phyloP scores from a whole-genome alignment of 2,888 invertebrate species.

The Folsomia manolachei region DNA sequence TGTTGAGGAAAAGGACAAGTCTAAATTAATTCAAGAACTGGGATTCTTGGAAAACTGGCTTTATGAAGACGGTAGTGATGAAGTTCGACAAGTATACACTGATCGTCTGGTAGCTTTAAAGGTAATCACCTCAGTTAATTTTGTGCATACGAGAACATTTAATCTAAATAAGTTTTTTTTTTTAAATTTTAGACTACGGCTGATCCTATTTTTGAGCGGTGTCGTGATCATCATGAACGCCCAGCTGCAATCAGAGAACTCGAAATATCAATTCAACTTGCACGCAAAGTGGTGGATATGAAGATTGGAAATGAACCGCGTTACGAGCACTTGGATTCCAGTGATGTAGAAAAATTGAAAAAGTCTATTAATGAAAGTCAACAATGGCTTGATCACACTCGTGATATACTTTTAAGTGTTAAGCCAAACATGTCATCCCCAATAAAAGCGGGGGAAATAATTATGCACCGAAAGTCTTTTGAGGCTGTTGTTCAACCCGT shows the following conservation, averaged over 20 bases:
- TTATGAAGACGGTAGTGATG: constrained; percentile 94
- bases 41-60: constrained; percentile 93
- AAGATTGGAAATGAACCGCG: constrained; percentile 66
- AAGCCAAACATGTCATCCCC: constrained; percentile 27
- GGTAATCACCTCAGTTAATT: constrained; percentile 52
- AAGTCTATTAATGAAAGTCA: constrained; percentile 69
- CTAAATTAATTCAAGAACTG: constrained; percentile 64
- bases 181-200: constrained; percentile 76
- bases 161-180: too few relatives aligned
- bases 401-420: constrained; percentile 52
- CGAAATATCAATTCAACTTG: constrained; percentile 70
- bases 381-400: constrained; percentile 77
- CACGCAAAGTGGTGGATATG: constrained; percentile 74
- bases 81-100: constrained; percentile 69
- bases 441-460: constrained; percentile 36
- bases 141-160: too few relatives aligned
- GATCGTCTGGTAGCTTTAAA: constrained; percentile 53
- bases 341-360: constrained; percentile 74
- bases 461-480: constrained; percentile 56
- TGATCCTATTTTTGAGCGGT: constrained; percentile 82
- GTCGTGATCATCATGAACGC: constrained; percentile 75
- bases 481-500: constrained; percentile 65
- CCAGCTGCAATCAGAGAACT: constrained; percentile 78
- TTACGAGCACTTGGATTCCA: constrained; percentile 67
- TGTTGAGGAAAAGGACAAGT: constrained; percentile 69